Evolutionary conservation across 2,888 invertebrate species (phyloP).

Genomic region (Sthenelais limicola): DNA sequence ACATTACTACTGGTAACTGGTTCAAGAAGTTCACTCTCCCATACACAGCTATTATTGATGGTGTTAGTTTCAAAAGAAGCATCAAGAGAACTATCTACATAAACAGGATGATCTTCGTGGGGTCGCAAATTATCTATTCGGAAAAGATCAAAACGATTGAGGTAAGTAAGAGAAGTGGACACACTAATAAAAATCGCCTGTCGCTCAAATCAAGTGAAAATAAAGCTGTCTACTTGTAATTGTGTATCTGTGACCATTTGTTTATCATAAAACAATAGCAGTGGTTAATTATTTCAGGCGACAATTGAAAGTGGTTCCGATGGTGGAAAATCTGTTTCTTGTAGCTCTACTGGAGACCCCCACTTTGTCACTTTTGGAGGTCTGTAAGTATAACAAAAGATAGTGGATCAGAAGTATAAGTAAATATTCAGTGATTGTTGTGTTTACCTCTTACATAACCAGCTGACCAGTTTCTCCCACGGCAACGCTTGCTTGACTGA

Average conservation of each 20-base stretch:
- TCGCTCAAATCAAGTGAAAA: no score
- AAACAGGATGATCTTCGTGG: neutral
- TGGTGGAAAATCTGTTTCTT: neutral
- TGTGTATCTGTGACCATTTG: neutral
- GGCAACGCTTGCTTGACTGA: no score
- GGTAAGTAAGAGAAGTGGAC: no score
- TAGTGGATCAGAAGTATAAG: neutral
- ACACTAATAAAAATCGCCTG: no score
- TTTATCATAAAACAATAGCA: neutral
- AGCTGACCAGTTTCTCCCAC: no score
- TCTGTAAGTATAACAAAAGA: neutral
- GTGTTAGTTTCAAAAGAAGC: neutral
- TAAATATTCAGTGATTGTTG: no score
- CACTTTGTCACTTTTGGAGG: conserved; percentile 18
- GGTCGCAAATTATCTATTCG: neutral
- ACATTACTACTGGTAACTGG: conserved; percentile 1
- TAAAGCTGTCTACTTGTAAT: neutral
- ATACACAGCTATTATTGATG: neutral
- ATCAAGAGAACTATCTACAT: conserved; percentile 7
- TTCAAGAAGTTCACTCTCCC: neutral
- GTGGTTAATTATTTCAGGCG: neutral
- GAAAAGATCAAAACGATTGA: conserved; percentile 1
- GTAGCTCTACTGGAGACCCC: conserved; percentile 21
- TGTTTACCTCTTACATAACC: no score
- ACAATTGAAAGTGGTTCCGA: conserved; percentile 7